Base-by-base conservation (phyloP, 2,888 invertebrate species). In the Entomobrya multifasciata region DNA sequence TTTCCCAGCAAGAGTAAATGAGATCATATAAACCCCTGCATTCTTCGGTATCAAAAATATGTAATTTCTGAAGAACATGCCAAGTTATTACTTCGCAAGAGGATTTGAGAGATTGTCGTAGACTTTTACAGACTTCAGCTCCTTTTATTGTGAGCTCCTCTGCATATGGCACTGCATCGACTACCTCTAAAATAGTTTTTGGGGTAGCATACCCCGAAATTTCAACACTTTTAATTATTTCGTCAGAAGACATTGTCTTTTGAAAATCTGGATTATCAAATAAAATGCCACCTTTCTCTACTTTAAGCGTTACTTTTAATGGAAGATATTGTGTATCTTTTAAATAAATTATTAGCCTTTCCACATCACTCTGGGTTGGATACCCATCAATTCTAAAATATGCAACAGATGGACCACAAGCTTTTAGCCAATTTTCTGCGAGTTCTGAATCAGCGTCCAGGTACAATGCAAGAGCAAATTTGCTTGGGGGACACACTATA, bases 1-100 rank as follows among this genome's bases (percentile, higher is more conserved):
- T 83, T 27, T 79, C 20, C 87, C 87, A 87, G 44, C 83, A 87
- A 4, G 52, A 57, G 57, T 72, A 70, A 70, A 87, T 83, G 83
- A 83, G 78, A 70, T 83, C 83, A 84, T 77, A 87, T 22, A 78
- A 67, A 17, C 62, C 76, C 27, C n/a, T 47, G 30, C 87, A 87
- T 57, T 83, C 87, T 49, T 60, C 30, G 0, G 67, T 78, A 15
- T 70, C 44, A 22, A 78, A 13, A 17, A 87, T 83, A 25, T 52
- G 70, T 5, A 87, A 27, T 52, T 76, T 83, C n/a, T 36, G 44
- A 6, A 87, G 47, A n/a, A 49, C 49, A 15, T 62, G n/a, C 87
- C 87, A 87, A n/a, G 49, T n/a, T 8, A 82, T 20, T 22, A 49
- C 15, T 17, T 81, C 81, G 13, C 55, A 25, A 1, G 62, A 55